Evolutionary conservation across 2,113 vertebrate genomes (phyloP), one percentile per base, ranked within the genome.

Genomic region (Calidris pugnax): DNA sequence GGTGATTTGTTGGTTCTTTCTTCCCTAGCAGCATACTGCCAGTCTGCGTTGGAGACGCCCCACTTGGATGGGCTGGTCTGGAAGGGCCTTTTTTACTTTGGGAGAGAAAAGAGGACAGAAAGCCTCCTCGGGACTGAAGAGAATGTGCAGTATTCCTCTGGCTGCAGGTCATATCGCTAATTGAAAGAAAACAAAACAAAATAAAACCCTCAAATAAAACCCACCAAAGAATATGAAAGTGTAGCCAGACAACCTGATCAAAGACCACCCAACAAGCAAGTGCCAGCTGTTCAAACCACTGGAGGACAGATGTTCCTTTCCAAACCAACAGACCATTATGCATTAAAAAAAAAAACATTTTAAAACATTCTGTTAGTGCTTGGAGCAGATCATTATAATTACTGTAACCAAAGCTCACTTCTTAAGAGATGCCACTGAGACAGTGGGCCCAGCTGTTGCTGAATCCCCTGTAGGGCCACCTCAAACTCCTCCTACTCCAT

Each of bases 41-140:
- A 43, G 95, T 95, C 97, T 99, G 99, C 13, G 94, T 97, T 33
- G 99, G 98, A 17, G 98, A 98, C 11, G 98, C 97, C 13, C 96
- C 97, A 77, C 69, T 91, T 26, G 96, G 80, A 50, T 97, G 98
- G 1, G 78, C 72, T 22, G 96, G 71, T 90, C 98, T 98, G 11
- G 97, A 98, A 17, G 98, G 98, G 32, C 98, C 97, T 60, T 99
- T 99, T 97, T 98, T 98, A 71, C 97, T 98, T 81, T 99, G 99
- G 2, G 99, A 98, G 72, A 99, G 98, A 93, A 99, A 97, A 18
- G 99, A 99, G 20, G 99, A 99, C 97, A 99, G 96, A 97, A 98
- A 99, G 28, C 98, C 98, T 95, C 98, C 98, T 3, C 99, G 98
- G 37, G 99, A 98, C 4, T 99, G 98, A 56, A 99, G 98, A 37